Percentiles rank a stretch among this genome's conserved stretches.
Conservation (phyloP, 2,797 vertebrate genomes). For the Lagodon rhomboides region DNA sequence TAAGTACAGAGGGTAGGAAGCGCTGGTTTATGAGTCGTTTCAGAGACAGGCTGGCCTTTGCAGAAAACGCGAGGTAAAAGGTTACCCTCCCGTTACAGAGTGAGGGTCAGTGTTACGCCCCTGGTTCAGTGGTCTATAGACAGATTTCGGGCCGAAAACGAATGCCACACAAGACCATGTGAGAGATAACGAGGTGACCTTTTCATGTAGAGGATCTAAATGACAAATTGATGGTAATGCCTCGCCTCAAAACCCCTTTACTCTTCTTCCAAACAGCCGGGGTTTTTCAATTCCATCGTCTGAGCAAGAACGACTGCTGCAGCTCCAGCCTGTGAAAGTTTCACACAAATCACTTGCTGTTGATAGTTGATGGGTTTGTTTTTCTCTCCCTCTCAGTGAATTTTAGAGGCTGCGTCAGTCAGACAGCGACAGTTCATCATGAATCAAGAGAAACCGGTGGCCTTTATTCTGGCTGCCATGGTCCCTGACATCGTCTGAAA, state of each 20-base stretch:
- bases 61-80: slow-evolving; percentile 76
- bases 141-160: slow-evolving; percentile 62
- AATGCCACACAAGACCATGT: slow-evolving; percentile 58
- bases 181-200: slow-evolving; percentile 75
- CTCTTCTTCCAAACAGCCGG: slow-evolving; percentile 32
- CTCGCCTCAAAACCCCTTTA: slow-evolving; percentile 42
- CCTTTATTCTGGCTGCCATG: slow-evolving; percentile 72
- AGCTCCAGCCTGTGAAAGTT: slow-evolving; percentile 23
- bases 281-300: slow-evolving; percentile 26
- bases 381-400: slow-evolving; percentile 25
- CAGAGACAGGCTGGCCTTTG: slow-evolving; percentile 76
- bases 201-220: slow-evolving; percentile 68
- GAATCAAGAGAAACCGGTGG: slow-evolving; percentile 63
- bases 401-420: slow-evolving; percentile 61
- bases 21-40: slow-evolving; percentile 45
- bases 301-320: slow-evolving; percentile 22
- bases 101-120: slow-evolving; percentile 61
- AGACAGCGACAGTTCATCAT: slow-evolving; percentile 68
- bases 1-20: slow-evolving; percentile 34
- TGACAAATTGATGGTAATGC: slow-evolving; percentile 74
- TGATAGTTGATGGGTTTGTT: slow-evolving; percentile 62
- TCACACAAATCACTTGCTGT: slow-evolving; percentile 54
- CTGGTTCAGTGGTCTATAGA: slow-evolving; percentile 57
- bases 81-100: slow-evolving; percentile 63
- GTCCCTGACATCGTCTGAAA: slow-evolving; percentile 68